These are phyloP conservation scores for Carassius auratus DNA, from an alignment of 2,113 vertebrate species.

Conservation along the genomic window DNA sequence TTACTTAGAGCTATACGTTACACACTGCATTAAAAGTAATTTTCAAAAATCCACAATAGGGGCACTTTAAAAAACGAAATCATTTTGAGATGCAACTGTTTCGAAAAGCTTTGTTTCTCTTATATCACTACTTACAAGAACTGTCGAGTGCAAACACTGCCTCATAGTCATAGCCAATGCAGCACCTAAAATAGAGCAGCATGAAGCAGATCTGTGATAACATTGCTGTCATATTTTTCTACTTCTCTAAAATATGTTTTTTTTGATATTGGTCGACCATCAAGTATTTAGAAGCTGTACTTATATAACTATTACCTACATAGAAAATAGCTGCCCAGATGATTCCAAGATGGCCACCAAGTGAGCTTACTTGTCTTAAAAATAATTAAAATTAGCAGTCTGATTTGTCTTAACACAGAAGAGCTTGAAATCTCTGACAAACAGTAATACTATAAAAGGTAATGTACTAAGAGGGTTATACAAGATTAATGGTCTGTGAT, in stretches of 20 bases:
- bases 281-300: conserved; percentile 1
- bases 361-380: neutral
- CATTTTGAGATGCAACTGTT: too few relatives aligned
- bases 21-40: too few relatives aligned
- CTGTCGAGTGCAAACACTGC: neutral
- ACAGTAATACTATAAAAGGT: neutral
- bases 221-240: neutral
- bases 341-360: neutral
- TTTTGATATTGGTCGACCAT: neutral
- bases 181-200: neutral
- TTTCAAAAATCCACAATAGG: too few relatives aligned
- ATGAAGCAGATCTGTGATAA: neutral
- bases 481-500: too few relatives aligned
- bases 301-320: neutral
- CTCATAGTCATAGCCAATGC: neutral
- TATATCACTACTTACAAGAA: neutral
- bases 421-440: neutral
- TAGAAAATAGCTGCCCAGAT: conserved; percentile 16
- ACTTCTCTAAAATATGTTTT: neutral
- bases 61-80: too few relatives aligned
- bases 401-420: neutral
- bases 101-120: neutral
- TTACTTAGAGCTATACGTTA: too few relatives aligned
- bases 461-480: neutral
- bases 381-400: neutral